Percentiles rank a stretch among this genome's conserved stretches.
These are phyloP conservation scores for Cassiopea andromeda DNA, from an alignment of 30 jellyfish, hydroid and myxozoan genomes.

Conservation along the genomic window DNA sequence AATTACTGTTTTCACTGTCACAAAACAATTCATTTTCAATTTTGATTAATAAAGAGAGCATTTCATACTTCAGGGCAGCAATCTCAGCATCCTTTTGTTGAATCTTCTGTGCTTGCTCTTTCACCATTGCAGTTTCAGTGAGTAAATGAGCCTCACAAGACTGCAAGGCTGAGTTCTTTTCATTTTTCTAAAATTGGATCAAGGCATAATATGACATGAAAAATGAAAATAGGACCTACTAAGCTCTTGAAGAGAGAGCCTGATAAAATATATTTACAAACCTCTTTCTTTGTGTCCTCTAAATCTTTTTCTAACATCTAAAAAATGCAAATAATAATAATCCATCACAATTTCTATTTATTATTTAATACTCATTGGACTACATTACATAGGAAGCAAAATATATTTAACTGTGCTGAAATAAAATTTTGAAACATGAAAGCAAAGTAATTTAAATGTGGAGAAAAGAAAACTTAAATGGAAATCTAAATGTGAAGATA, in stretches of 20 bases:
- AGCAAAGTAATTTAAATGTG: too few species aligned
- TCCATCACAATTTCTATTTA: not conserved
- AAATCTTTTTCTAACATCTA: slow-evolving; percentile 51
- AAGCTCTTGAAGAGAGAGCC: not conserved
- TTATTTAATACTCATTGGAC: too few species aligned
- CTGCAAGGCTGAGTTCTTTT: slow-evolving; percentile 15
- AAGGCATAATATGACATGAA: not conserved
- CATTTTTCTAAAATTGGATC: slow-evolving; percentile 37
- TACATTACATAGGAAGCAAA: too few species aligned
- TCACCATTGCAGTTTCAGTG: slow-evolving; percentile 24
- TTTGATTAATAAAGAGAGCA: not conserved
- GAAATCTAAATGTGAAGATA: not conserved
- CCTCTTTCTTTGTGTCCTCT: slow-evolving; percentile 54
- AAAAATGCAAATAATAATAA: not conserved
- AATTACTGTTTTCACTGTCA: too few species aligned
- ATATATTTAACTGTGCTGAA: too few species aligned
- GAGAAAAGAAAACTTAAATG: not conserved
- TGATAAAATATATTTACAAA: not conserved
- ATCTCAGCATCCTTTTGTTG: slow-evolving; percentile 70
- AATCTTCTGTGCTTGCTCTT: slow-evolving; percentile 45
- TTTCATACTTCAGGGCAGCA: slow-evolving; percentile 53
- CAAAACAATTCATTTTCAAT: not conserved
- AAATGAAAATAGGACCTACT: not conserved
- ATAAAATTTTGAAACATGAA: too few species aligned
- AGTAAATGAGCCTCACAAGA: slow-evolving; percentile 65